Percentiles rank a stretch among this genome's conserved stretches.
Conservation (phyloP, 2,113 vertebrate genomes). For the Hemiscyllium ocellatum region DNA sequence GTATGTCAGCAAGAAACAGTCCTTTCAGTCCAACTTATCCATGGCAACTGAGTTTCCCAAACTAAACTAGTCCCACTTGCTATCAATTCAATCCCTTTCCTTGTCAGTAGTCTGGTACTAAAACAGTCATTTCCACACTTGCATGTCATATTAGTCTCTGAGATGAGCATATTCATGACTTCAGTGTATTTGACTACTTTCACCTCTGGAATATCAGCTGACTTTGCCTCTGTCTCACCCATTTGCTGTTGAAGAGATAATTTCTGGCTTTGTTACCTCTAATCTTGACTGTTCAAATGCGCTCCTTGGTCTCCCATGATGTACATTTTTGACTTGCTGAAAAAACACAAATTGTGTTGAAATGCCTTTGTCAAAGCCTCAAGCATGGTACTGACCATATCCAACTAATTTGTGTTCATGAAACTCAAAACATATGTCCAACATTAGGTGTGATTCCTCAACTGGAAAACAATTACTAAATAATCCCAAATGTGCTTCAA, state of each 20-base stretch:
- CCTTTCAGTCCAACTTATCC: no score
- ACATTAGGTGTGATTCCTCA: no score
- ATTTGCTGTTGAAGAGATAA: neutral
- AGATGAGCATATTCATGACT: neutral
- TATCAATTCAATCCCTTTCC: neutral
- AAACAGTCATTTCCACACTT: neutral
- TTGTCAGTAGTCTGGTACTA: neutral
- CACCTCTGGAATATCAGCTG: neutral
- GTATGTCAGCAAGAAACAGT: no score
- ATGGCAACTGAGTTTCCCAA: no score
- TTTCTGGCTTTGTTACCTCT: neutral
- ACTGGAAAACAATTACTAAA: no score
- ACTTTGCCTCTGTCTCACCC: neutral
- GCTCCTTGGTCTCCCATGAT: neutral
- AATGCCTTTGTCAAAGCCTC: no score
- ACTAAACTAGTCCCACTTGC: neutral
- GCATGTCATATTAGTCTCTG: neutral
- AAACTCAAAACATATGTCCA: no score
- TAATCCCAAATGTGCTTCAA: no score
- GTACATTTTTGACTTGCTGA: neutral
- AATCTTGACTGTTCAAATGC: neutral
- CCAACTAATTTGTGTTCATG: no score
- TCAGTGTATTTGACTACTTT: neutral
- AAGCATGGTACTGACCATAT: no score
- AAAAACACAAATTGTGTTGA: no score